Conservation (phyloP, 1,140 invertebrate genomes). For the Belonocnema kinseyi region DNA sequence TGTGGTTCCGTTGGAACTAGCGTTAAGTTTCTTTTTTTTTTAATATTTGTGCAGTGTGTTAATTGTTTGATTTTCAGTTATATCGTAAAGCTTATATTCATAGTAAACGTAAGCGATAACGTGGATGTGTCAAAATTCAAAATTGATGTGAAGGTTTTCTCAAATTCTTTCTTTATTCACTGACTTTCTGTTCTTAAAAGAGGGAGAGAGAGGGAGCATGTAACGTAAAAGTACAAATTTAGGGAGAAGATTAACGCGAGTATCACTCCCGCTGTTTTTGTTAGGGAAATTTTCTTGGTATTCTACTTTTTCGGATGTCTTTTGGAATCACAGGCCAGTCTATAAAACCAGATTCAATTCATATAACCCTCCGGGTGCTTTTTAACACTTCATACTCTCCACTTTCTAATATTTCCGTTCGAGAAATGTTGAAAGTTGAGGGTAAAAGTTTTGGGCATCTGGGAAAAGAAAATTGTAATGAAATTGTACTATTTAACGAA, state of each 20-base stretch:
- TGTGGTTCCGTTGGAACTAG: constrained; percentile 63
- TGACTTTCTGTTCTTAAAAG: constrained; percentile 68
- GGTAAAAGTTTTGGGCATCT: background rate
- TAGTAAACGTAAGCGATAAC: constrained; percentile 68
- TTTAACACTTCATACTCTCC: background rate
- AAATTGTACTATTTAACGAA: constrained; percentile 15
- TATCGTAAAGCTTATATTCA: constrained; percentile 65
- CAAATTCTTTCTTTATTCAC: constrained; percentile 68
- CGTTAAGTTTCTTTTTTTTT: constrained; percentile 64
- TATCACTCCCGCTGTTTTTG: constrained; percentile 16
- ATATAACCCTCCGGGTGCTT: constrained; percentile 1
- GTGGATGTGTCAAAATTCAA: constrained; percentile 75
- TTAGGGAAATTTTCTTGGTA: constrained; percentile 9
- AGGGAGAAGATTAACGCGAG: constrained; percentile 33
- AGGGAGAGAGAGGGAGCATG: constrained; percentile 62
- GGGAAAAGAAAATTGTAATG: background rate
- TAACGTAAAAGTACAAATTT: constrained; percentile 63
- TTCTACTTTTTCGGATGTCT: constrained; percentile 15
- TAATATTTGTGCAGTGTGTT: constrained; percentile 56
- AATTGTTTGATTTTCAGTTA: constrained; percentile 57
- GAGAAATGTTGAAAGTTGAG: background rate
- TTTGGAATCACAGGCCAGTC: constrained; percentile 10
- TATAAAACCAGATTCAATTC: constrained; percentile 12
- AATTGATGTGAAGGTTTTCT: constrained; percentile 71
- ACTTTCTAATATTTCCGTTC: background rate